These are phyloP conservation scores for Rotaria macrura DNA, from an alignment of 2,888 invertebrate species.

Conservation along the genomic window DNA sequence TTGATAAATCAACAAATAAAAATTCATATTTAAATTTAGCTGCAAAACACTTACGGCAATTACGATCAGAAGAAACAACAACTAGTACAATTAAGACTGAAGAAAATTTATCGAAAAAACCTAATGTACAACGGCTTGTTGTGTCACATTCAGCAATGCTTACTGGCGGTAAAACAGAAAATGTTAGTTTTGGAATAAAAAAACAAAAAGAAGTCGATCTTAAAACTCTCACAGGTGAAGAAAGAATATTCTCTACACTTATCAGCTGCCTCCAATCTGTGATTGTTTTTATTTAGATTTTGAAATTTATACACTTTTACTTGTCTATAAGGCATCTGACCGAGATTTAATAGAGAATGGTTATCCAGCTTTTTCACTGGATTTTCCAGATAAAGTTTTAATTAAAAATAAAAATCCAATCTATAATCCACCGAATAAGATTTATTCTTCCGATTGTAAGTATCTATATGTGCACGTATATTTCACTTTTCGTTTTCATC, in stretches of 20 bases:
- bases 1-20: conserved; percentile 30
- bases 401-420: background rate
- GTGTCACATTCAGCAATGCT: conserved; percentile 23
- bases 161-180: conserved; percentile 3
- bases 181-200: conserved; percentile 23
- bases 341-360: background rate
- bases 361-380: background rate
- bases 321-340: background rate
- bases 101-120: background rate
- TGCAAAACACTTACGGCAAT: conserved; percentile 22
- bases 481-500: background rate
- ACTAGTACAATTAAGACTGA: background rate
- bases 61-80: background rate
- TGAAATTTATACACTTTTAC: background rate
- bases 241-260: no score
- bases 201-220: conserved; percentile 13
- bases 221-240: conserved; percentile 21
- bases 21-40: conserved; percentile 25
- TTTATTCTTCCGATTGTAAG: background rate
- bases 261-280: no score
- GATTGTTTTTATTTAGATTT: no score
- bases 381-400: conserved; percentile 4
- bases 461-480: background rate
- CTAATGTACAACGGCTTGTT: background rate
- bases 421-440: background rate